phyloP scores from a whole-genome alignment of 2,888 invertebrate species.

The Agrochola litura region DNA sequence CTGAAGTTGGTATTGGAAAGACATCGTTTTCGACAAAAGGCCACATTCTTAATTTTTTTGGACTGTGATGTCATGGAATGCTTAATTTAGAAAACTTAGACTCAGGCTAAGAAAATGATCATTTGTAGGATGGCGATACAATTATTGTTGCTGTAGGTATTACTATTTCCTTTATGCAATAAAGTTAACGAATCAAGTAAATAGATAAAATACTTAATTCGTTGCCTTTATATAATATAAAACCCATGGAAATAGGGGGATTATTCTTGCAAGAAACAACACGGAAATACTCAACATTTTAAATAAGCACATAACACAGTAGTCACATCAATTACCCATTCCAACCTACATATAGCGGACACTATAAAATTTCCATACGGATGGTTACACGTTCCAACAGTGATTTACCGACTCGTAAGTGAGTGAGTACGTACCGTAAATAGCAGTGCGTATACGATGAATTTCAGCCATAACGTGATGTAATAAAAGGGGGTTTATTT shows the following conservation, averaged over 20 bases:
- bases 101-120: background rate
- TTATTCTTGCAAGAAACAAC: no score
- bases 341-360: slow-evolving; percentile 14
- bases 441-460: slow-evolving; percentile 50
- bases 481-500: slow-evolving; percentile 59
- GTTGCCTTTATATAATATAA: background rate
- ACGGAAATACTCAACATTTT: background rate
- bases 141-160: background rate
- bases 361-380: slow-evolving; percentile 62
- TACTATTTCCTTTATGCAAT: background rate
- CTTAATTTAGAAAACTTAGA: background rate
- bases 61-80: background rate
- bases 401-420: slow-evolving; percentile 61
- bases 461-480: slow-evolving; percentile 56
- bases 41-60: background rate
- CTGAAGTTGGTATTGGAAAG: background rate
- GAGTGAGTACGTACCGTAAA: slow-evolving; percentile 50
- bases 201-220: no score
- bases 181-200: no score
- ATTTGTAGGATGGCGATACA: background rate
- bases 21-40: background rate
- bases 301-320: background rate
- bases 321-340: slow-evolving; percentile 14
- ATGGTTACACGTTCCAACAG: slow-evolving; percentile 42
- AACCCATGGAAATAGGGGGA: background rate